These are phyloP conservation scores for Tonatia bakeri DNA, from an alignment of 2,113 vertebrate genomes.

Conservation along the genomic window DNA sequence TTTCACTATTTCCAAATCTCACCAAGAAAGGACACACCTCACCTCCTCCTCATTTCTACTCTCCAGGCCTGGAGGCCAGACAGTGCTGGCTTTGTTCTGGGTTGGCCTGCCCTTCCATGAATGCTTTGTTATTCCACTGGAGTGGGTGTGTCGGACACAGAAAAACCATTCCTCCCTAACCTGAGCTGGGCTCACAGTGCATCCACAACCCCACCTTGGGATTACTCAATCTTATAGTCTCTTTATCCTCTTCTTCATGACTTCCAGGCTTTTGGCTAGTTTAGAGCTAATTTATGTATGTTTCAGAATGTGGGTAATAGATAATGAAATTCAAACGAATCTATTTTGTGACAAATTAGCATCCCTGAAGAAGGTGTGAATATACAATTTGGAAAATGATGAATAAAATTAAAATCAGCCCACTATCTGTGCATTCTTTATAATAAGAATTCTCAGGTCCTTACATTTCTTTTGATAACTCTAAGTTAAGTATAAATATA, in stretches of 20 bases:
- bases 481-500: background rate
- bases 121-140: background rate
- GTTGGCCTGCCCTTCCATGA: background rate
- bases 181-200: background rate
- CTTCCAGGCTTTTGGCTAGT: slow-evolving; percentile 5
- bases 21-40: background rate
- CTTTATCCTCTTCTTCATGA: background rate
- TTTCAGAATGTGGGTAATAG: background rate
- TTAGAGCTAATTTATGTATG: background rate
- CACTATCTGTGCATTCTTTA: background rate
- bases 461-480: background rate
- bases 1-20: background rate
- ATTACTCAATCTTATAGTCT: background rate
- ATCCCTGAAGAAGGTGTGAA: background rate
- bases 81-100: background rate
- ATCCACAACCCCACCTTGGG: background rate
- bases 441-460: background rate
- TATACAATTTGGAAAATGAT: slow-evolving; percentile 3
- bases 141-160: background rate
- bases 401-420: slow-evolving; percentile 10
- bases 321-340: slow-evolving; percentile 29
- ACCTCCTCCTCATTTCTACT: background rate
- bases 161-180: background rate
- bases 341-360: slow-evolving; percentile 16
- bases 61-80: background rate